Evolutionary conservation across 2,113 vertebrate species (phyloP).

Genomic region (Gallinago jamesoni): DNA sequence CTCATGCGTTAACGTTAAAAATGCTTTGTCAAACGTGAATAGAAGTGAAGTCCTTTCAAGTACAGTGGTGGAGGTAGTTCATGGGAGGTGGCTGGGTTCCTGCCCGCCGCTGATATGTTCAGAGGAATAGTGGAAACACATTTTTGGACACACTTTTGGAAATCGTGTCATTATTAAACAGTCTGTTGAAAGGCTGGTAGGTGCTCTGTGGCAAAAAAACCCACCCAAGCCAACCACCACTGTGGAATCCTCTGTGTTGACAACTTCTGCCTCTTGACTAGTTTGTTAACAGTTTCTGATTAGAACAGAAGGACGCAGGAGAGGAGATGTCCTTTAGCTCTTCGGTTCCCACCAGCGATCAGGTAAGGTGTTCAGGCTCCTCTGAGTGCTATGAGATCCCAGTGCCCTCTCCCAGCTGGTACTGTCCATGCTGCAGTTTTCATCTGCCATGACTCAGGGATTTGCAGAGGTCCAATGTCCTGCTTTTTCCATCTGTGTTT

Average conservation of each 20-base stretch:
- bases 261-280: neutral
- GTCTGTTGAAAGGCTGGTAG: neutral
- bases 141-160: neutral
- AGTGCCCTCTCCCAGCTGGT: neutral
- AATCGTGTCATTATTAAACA: neutral
- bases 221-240: rapidly evolving
- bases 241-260: neutral
- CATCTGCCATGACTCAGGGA: neutral
- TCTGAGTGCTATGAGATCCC: neutral
- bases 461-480: neutral
- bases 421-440: neutral
- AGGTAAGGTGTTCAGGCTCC: neutral
- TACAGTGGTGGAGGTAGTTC: neutral
- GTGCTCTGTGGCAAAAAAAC: neutral
- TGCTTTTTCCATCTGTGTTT: neutral
- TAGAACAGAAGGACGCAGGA: neutral
- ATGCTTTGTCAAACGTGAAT: neutral
- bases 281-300: neutral
- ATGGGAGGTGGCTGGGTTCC: neutral
- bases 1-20: neutral
- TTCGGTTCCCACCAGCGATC: neutral
- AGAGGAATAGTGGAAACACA: neutral
- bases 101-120: neutral
- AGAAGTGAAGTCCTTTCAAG: neutral
- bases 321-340: neutral